Percentiles rank a stretch among this genome's conserved stretches.
These are phyloP conservation scores for Takifugu rubripes DNA, from an alignment of 2,797 vertebrate genomes.

Conservation along the genomic window DNA sequence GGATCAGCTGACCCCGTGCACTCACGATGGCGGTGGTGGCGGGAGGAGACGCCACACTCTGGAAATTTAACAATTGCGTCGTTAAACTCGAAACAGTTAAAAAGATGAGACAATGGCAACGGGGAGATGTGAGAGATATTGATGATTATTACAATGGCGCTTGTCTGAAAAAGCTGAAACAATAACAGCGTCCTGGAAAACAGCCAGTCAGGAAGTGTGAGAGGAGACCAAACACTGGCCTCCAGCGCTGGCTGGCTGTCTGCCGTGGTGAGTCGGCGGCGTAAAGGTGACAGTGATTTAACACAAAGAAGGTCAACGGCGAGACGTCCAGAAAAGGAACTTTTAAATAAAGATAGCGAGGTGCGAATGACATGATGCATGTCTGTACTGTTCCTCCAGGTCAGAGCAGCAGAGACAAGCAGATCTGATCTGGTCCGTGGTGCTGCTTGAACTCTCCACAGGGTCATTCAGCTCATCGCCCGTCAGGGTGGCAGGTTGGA, in stretches of 20 bases:
- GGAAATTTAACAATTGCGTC: conserved; percentile 13
- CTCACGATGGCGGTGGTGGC: conserved; percentile 18
- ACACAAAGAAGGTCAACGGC: no score
- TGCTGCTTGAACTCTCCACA: no score
- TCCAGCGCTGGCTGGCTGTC: background rate
- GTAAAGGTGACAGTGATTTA: no score
- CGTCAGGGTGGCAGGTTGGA: no score
- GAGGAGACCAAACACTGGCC: conserved; percentile 10
- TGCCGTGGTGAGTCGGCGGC: background rate
- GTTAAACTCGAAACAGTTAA: conserved; percentile 3
- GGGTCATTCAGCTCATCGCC: no score
- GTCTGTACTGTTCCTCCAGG: no score
- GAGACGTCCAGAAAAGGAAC: no score
- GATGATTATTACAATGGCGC: conserved; percentile 25
- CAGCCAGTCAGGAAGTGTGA: conserved; percentile 36
- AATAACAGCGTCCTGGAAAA: conserved; percentile 27
- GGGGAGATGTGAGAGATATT: conserved; percentile 26
- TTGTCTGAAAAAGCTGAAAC: conserved; percentile 32
- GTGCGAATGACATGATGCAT: no score
- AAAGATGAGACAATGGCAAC: conserved; percentile 29
- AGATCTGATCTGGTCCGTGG: no score
- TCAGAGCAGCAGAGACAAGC: no score
- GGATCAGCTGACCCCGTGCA: conserved; percentile 15
- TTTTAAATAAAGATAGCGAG: no score
- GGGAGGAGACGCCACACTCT: conserved; percentile 10